Evolutionary conservation across 2,888 invertebrate genomes (phyloP).

Genomic region (Glyphotaelius pellucidus): DNA sequence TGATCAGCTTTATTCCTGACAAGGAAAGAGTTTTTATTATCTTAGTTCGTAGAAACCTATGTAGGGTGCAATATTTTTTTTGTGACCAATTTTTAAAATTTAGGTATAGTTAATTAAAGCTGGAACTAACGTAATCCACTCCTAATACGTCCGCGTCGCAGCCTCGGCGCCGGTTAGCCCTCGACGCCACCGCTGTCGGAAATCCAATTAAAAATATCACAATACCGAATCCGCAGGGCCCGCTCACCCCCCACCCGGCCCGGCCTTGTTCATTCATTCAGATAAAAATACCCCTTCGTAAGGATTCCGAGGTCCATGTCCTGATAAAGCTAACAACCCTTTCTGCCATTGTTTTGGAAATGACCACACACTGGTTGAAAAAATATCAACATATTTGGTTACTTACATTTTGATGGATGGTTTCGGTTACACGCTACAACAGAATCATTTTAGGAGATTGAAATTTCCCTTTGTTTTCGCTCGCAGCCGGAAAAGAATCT

Average conservation of each 20-base stretch:
- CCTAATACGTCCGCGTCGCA: background rate
- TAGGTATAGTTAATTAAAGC: background rate
- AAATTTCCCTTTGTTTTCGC: background rate
- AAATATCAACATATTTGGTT: background rate
- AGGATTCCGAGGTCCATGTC: background rate
- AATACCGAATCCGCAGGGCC: background rate
- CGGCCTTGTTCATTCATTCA: background rate
- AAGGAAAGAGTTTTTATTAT: no score
- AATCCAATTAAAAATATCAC: constrained; percentile 41
- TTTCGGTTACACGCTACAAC: background rate
- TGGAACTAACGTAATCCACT: background rate
- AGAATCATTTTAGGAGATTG: background rate
- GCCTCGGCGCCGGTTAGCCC: constrained; percentile 18
- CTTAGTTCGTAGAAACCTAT: background rate
- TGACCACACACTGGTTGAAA: background rate
- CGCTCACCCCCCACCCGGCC: background rate
- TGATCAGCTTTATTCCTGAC: no score
- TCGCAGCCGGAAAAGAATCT: background rate
- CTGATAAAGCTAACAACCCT: background rate
- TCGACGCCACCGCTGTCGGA: constrained; percentile 5
- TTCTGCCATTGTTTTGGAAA: background rate
- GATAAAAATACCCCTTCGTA: background rate
- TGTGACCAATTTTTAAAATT: background rate
- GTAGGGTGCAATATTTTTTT: background rate
- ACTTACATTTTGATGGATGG: background rate